These are phyloP conservation scores for Drosophila kanapiae DNA, from an alignment of 1,140 invertebrate species.

Conservation along the genomic window DNA sequence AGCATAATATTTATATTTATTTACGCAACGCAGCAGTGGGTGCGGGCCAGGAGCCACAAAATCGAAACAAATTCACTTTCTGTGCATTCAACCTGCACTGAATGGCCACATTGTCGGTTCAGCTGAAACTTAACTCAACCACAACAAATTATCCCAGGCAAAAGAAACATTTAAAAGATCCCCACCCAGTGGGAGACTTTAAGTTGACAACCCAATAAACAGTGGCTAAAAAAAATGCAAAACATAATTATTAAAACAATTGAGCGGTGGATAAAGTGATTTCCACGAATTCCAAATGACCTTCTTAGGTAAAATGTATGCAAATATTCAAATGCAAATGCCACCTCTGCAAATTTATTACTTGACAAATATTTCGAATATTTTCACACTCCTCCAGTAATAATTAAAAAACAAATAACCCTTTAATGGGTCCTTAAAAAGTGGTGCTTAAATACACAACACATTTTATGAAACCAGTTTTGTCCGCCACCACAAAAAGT, in stretches of 20 bases:
- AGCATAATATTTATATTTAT: conserved; percentile 8
- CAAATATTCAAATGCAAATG: too few relatives aligned
- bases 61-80: conserved; percentile 46
- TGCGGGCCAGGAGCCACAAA: conserved; percentile 17
- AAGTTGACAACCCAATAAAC: conserved; percentile 68
- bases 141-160: conserved; percentile 60
- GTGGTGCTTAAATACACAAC: not conserved
- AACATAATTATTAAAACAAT: conserved; percentile 31
- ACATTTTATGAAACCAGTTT: not conserved
- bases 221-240: conserved; percentile 8
- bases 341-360: not conserved
- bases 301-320: not conserved
- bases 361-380: not conserved
- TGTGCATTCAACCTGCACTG: conserved; percentile 68
- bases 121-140: conserved; percentile 44
- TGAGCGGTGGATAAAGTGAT: not conserved
- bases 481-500: not conserved
- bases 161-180: conserved; percentile 37
- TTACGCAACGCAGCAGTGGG: conserved; percentile 51
- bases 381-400: not conserved
- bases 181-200: conserved; percentile 42
- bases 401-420: not conserved
- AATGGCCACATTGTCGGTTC: conserved; percentile 62
- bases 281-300: conserved; percentile 16
- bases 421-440: conserved; percentile 8